phyloP scores from a whole-genome alignment of 1,140 invertebrate species.

The Rhopalosiphum padi region DNA sequence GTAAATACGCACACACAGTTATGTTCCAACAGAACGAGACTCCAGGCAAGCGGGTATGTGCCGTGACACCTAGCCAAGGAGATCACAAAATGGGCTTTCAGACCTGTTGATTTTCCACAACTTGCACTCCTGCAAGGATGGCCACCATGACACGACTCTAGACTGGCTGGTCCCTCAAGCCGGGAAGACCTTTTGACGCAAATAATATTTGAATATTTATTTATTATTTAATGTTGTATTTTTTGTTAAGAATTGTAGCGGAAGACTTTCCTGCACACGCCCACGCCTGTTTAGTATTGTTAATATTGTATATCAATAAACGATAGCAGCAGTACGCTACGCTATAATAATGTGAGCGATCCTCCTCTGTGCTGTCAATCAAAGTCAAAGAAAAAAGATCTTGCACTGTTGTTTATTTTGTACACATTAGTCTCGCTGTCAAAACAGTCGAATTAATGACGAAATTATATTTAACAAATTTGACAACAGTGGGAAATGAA shows the following conservation, averaged over 20 bases:
- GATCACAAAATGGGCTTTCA: not conserved
- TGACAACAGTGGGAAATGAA: too few relatives aligned
- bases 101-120: not conserved
- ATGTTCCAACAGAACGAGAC: not conserved
- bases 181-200: not conserved
- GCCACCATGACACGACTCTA: not conserved
- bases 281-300: not conserved
- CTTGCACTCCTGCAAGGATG: not conserved
- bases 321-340: not conserved
- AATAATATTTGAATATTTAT: not conserved
- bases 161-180: not conserved
- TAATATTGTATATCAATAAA: not conserved
- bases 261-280: not conserved
- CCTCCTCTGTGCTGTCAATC: not conserved
- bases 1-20: not conserved
- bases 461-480: too few relatives aligned
- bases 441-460: too few relatives aligned
- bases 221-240: not conserved
- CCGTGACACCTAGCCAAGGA: not conserved
- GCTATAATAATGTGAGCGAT: not conserved
- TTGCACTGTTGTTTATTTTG: not conserved
- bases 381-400: not conserved
- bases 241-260: not conserved
- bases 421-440: too few relatives aligned
- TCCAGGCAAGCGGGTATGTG: not conserved